These are phyloP conservation scores for Platyrinchus mystaceus DNA, from an alignment of 2,797 vertebrate species.

Conservation along the genomic window DNA sequence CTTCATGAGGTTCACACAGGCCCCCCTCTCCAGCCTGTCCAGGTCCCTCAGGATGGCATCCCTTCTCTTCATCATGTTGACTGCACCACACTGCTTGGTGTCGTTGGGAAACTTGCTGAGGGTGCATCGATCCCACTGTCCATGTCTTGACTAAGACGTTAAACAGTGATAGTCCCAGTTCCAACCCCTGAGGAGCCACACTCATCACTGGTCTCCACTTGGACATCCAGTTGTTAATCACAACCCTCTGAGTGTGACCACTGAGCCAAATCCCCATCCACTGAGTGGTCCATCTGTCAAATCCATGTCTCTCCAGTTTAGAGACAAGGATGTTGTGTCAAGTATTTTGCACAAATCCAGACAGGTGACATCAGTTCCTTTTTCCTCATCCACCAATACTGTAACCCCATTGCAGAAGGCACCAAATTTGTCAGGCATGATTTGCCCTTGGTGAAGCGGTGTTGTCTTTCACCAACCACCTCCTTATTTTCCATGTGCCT, in stretches of 20 bases:
- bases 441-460: background rate
- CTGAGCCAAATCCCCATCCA: background rate
- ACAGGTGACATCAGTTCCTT: background rate
- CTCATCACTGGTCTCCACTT: background rate
- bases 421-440: background rate
- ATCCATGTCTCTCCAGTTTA: background rate
- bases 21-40: background rate
- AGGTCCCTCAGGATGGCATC: background rate
- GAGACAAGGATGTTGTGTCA: background rate
- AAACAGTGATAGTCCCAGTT: background rate
- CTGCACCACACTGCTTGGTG: background rate
- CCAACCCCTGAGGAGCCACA: background rate
- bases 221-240: background rate
- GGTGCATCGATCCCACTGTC: background rate
- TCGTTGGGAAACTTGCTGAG: background rate
- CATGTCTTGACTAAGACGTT: accelerated
- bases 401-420: background rate
- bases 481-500: background rate
- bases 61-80: background rate
- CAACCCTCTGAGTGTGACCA: background rate
- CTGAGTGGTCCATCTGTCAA: accelerated
- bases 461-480: background rate
- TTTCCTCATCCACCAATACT: background rate
- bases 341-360: background rate
- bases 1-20: background rate